Evolutionary conservation across 30 jellyfish, hydroid and myxozoan species (phyloP).

Genomic region (Hydractinia echinata): DNA sequence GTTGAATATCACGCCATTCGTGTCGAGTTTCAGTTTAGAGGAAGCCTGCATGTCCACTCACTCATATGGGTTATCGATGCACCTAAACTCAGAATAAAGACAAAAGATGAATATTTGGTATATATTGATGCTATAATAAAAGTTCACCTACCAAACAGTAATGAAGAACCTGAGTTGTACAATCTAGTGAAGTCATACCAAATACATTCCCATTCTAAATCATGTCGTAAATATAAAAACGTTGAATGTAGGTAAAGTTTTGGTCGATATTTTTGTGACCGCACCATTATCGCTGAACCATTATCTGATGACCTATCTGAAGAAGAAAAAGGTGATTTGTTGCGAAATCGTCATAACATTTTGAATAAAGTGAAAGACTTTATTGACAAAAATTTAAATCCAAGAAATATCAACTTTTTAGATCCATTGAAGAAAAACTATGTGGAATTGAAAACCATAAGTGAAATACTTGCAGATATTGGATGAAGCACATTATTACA

Average conservation of each 20-base stretch:
- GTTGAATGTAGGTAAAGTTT: too few relatives aligned
- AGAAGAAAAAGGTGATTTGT: background rate
- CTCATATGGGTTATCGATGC: conserved; percentile 13
- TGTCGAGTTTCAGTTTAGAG: too few relatives aligned
- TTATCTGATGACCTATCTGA: too few relatives aligned
- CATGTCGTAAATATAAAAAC: too few relatives aligned
- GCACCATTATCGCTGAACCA: too few relatives aligned
- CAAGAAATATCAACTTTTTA: background rate
- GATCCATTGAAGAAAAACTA: background rate
- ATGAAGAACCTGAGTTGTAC: background rate
- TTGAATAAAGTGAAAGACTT: background rate
- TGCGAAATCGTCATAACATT: background rate
- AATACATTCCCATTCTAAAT: too few relatives aligned
- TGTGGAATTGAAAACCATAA: background rate
- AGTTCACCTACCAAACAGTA: background rate
- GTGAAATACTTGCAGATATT: background rate
- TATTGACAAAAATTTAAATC: background rate
- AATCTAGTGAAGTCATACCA: background rate
- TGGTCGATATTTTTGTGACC: too few relatives aligned
- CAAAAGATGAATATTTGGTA: background rate
- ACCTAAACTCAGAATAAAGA: background rate
- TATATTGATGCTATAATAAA: background rate
- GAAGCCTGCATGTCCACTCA: conserved; percentile 8
- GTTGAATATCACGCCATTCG: too few relatives aligned
- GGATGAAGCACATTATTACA: background rate